Evolutionary conservation across 1,140 invertebrate genomes (phyloP), one percentile per base, ranked within the genome.

Genomic region (Lepidurus apus): DNA sequence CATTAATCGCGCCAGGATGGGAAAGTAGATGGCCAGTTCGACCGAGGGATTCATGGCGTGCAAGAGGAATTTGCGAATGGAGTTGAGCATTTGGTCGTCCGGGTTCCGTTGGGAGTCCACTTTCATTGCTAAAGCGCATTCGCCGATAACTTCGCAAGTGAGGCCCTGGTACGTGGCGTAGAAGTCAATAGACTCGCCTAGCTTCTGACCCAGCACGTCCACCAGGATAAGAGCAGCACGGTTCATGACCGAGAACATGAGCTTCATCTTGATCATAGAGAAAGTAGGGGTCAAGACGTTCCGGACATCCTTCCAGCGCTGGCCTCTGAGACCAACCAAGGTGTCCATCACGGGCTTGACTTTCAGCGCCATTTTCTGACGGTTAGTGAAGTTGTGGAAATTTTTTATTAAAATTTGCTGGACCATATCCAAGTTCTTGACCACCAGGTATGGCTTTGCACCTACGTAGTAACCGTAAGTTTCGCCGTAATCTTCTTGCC

Each of bases 251-350:
- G 81, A 79, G 24, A 80, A 80, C 84, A 87, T 84, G 17, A 82
- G 83, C 81, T 85, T 86, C 81, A 89, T 84, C 82, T 88, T 89
- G 21, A 83, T 79, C 10, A 85, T 83, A 47, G 86, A 87, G 81
- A 89, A 89, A 1, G 86, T 87, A n/a, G 88, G 87, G 47, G 87
- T 86, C 42, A 88, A 82, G 17, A 86, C 82, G 6, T 81, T 82
- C 9, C 88, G 81, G 6, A 88, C 84, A 24, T 87, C 83, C 79
- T 88, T 87, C 88, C 88, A 89, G 21, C 84, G 78, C 13, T 83
- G 81, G 77, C 84, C 85, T 26, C 82, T 81, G 1, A 86, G 74
- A 7, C 81, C 83, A 11, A 84, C 83, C 7, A 86, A 11, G 0
- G 85, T 83, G 74, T 83, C 79, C n/a, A 81, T 80, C 5, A 86